Evolutionary conservation across 30 jellyfish, hydroid and myxozoan genomes (phyloP).

Genomic region (Morbakka virulenta): DNA sequence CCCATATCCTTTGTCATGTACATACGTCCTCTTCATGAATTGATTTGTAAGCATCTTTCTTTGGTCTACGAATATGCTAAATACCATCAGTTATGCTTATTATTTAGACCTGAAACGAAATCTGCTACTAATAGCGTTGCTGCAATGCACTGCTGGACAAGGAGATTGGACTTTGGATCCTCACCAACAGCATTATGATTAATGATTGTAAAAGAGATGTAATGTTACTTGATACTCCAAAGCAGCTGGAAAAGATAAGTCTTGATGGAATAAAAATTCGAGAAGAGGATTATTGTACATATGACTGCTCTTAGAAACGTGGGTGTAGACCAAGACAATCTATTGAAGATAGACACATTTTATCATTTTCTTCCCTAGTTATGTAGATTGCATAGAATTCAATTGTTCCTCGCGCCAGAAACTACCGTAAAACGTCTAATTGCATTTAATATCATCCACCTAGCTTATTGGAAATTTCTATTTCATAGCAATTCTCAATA

Average conservation of each 20-base stretch:
- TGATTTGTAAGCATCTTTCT: conserved; percentile 40
- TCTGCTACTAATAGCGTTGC: background rate
- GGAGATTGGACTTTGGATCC: conserved; percentile 24
- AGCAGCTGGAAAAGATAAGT: conserved; percentile 51
- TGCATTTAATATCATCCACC: conserved; percentile 24
- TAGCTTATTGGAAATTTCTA: conserved; percentile 37
- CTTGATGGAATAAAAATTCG: conserved; percentile 38
- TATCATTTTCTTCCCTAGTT: conserved; percentile 8
- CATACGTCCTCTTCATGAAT: background rate
- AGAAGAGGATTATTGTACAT: conserved; percentile 39
- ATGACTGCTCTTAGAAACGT: conserved; percentile 28
- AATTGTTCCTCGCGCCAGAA: background rate
- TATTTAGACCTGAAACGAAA: conserved; percentile 15
- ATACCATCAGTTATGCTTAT: conserved; percentile 41
- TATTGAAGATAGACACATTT: conserved; percentile 30
- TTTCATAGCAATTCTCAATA: conserved; percentile 49
- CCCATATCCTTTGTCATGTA: background rate
- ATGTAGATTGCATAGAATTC: conserved; percentile 26
- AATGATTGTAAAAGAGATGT: conserved; percentile 38
- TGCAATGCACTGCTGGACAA: conserved; percentile 31
- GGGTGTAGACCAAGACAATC: conserved; percentile 37
- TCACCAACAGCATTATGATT: conserved; percentile 25
- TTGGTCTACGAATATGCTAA: conserved; percentile 40
- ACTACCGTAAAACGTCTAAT: background rate
- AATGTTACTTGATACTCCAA: conserved; percentile 38